Conservation (phyloP, 1,140 invertebrate genomes). For the Cydia strobilella region DNA sequence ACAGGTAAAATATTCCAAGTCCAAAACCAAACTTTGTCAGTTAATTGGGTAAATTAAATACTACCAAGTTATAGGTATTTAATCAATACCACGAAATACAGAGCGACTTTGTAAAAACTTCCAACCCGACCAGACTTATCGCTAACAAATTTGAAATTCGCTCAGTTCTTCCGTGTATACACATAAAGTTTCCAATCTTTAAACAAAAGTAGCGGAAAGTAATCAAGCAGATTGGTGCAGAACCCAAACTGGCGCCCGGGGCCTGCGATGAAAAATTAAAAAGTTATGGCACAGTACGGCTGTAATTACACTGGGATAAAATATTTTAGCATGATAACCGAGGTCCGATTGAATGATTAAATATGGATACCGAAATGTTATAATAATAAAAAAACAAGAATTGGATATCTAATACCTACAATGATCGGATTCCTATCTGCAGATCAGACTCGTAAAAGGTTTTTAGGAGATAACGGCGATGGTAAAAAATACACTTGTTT, state of each 20-base stretch:
- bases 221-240: constrained; percentile 27
- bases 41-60: neutral
- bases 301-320: constrained; percentile 7
- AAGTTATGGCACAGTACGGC: constrained; percentile 23
- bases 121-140: neutral
- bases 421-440: too few relatives aligned
- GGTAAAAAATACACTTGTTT: too few relatives aligned
- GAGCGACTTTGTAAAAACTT: constrained; percentile 13
- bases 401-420: neutral
- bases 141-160: neutral
- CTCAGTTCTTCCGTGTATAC: constrained; percentile 7
- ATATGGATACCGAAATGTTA: neutral
- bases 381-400: too few relatives aligned
- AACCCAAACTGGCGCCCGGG: constrained; percentile 8
- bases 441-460: too few relatives aligned
- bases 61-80: neutral
- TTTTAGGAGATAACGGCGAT: too few relatives aligned
- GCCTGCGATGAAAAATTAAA: constrained; percentile 28
- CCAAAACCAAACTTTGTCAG: too few relatives aligned
- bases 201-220: constrained; percentile 23
- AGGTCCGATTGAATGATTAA: constrained; percentile 24
- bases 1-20: too few relatives aligned
- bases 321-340: constrained; percentile 9
- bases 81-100: neutral
- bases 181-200: constrained; percentile 26